Conservation (phyloP, 2,888 invertebrate species). For the Julus scanicus region DNA sequence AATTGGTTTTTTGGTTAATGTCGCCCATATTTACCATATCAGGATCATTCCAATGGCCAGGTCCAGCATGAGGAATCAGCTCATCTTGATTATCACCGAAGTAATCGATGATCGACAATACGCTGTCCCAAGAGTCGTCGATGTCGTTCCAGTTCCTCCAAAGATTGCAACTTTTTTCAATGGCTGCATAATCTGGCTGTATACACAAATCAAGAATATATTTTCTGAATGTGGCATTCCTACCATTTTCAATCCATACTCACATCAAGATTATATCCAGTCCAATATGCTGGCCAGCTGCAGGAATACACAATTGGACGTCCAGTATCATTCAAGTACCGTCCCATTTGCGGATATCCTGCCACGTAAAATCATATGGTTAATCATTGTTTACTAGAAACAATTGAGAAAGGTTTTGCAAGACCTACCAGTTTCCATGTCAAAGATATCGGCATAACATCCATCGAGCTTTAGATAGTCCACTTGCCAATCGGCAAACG, state of each 20-base stretch:
- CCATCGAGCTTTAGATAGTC: constrained; percentile 70
- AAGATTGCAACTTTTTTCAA: constrained; percentile 88
- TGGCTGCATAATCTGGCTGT: constrained; percentile 87
- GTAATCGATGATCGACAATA: constrained; percentile 92
- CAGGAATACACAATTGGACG: constrained; percentile 70
- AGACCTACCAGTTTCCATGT: constrained; percentile 59
- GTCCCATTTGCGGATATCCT: constrained; percentile 69
- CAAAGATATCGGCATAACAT: constrained; percentile 66
- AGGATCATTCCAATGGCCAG: constrained; percentile 97
- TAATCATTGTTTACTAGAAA: background rate
- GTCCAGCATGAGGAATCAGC: constrained; percentile 90
- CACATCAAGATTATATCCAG: constrained; percentile 44
- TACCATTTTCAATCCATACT: background rate
- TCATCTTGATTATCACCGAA: constrained; percentile 93
- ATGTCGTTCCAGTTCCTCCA: constrained; percentile 98
- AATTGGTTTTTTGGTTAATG: background rate
- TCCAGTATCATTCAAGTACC: constrained; percentile 68
- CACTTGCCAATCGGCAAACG: constrained; percentile 70
- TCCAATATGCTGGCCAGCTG: constrained; percentile 69
- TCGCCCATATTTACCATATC: constrained; percentile 83
- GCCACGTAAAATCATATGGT: constrained; percentile 62
- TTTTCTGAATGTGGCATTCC: background rate
- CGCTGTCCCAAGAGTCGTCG: constrained; percentile 93
- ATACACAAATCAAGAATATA: constrained; percentile 63
- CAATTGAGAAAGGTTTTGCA: background rate